A percentile compares a stretch with the other conserved stretches of the same genome.
Evolutionary conservation across 2,113 vertebrate species (phyloP).

Genomic region (Chamaetylas fuelleborni): DNA sequence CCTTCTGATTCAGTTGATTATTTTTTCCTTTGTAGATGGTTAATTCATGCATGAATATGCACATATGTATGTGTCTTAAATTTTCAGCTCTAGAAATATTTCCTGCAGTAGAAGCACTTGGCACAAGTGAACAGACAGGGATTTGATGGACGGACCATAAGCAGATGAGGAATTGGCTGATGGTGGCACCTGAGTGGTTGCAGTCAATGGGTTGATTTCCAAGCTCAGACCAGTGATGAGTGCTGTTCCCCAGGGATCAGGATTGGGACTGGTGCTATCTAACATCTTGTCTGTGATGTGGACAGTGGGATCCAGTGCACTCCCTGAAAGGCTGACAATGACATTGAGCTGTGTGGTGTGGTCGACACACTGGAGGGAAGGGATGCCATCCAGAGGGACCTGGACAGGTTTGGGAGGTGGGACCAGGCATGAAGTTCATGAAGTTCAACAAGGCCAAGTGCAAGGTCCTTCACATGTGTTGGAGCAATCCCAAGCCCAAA

Average conservation of each 20-base stretch:
- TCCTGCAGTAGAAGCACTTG: not conserved
- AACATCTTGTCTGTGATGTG: not conserved
- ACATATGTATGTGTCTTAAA: not conserved
- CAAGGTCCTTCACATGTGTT: not conserved
- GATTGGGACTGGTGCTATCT: not conserved
- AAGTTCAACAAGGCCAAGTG: not conserved
- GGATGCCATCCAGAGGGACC: not conserved
- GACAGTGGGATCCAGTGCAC: not conserved
- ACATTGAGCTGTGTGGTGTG: not conserved
- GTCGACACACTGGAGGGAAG: not conserved
- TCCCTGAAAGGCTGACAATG: not conserved
- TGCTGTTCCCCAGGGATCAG: fast-evolving
- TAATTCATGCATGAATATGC: constrained; percentile 4
- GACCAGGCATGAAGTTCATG: not conserved
- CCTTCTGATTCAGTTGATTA: not conserved
- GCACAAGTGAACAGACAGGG: not conserved
- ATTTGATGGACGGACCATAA: not conserved
- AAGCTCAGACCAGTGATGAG: not conserved
- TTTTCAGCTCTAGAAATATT: constrained; percentile 8
- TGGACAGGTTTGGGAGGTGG: not conserved
- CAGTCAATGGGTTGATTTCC: not conserved
- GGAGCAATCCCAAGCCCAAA: not conserved
- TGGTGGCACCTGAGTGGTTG: not conserved
- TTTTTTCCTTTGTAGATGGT: constrained; percentile 1
- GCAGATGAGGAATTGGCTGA: not conserved